Base-by-base conservation (phyloP, 2,797 vertebrate genomes). In the Sebastes minor region DNA sequence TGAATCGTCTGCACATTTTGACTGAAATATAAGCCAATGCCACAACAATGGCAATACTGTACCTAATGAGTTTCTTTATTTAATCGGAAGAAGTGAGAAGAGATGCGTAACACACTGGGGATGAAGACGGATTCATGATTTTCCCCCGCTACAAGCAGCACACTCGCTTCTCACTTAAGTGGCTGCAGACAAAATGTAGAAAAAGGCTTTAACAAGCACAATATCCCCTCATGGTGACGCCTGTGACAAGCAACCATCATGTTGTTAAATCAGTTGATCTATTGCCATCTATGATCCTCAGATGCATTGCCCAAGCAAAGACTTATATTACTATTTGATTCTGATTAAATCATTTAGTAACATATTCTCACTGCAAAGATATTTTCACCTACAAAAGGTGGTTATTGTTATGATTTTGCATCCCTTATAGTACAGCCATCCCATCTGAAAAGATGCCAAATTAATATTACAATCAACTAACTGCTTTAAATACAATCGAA, bases 1-100 rank as follows among this genome's bases (percentile, higher is more conserved):
- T 33, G 59, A 84, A 82, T 73, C 68, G 1, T 67, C 76, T 82
- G 71, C 78, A 80, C 81, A 67, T 18, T 65, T 69, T 78, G 80
- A 88, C 82, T 84, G 69, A 89, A 85, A 88, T 75, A 86, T 70
- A 90, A 93, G 92, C 91, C 92, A 93, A 74, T 83, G 91, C 86
- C 91, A 88, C 86, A 86, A 68, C 67, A 75, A 91, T 67, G 90
- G 87, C 90, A 91, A 94, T 90, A 91, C 78, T 71, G 62, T 86
- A 83, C 85, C 35, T 49, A 87, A 66, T 52, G 57, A 82, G 65
- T 86, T 87, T 89, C 67, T 89, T 82, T 76, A 86, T 82, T 80
- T 83, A 73, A 91, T 72, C 18, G 22, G 71, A 85, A 68, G 75
- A 74, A 55, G 55, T 81, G 57, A 80, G 72, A 82, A 52, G 38